Evolutionary conservation across 2,888 invertebrate genomes (phyloP).

Genomic region (Ashinkailepas kermadecensis): DNA sequence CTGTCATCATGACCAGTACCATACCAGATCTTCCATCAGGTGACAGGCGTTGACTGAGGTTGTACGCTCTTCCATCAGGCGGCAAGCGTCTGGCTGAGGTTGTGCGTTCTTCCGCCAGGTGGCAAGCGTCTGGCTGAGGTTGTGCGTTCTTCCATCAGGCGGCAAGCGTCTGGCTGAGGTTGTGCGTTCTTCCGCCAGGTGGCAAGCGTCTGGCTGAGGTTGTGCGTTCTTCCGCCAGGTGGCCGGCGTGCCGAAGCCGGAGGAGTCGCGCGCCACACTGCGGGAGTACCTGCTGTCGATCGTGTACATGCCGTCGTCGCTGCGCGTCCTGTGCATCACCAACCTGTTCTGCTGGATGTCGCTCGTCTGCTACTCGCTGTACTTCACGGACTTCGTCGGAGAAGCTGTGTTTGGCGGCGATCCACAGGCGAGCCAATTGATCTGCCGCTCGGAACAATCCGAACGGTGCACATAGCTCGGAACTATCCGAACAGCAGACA

Average conservation of each 20-base stretch:
- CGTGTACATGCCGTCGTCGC: constrained; percentile 77
- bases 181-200: too few relatives aligned
- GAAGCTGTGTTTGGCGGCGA: constrained; percentile 82
- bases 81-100: neutral
- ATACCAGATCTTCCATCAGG: too few relatives aligned
- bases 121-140: neutral
- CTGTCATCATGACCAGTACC: too few relatives aligned
- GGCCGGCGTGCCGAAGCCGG: neutral
- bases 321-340: constrained; percentile 78
- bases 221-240: neutral
- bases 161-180: too few relatives aligned
- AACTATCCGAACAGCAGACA: too few relatives aligned
- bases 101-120: neutral
- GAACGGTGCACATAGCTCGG: too few relatives aligned
- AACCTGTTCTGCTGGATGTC: constrained; percentile 98
- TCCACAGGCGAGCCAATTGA: constrained; percentile 55
- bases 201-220: too few relatives aligned
- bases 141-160: too few relatives aligned
- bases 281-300: constrained; percentile 80
- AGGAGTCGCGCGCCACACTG: constrained; percentile 41
- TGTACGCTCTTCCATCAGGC: neutral
- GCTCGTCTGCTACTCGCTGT: constrained; percentile 89
- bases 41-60: too few relatives aligned
- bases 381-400: constrained; percentile 93
- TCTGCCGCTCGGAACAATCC: too few relatives aligned